These are phyloP conservation scores for Zaprionus camerounensis DNA, from an alignment of 1,140 invertebrate species.

Conservation along the genomic window DNA sequence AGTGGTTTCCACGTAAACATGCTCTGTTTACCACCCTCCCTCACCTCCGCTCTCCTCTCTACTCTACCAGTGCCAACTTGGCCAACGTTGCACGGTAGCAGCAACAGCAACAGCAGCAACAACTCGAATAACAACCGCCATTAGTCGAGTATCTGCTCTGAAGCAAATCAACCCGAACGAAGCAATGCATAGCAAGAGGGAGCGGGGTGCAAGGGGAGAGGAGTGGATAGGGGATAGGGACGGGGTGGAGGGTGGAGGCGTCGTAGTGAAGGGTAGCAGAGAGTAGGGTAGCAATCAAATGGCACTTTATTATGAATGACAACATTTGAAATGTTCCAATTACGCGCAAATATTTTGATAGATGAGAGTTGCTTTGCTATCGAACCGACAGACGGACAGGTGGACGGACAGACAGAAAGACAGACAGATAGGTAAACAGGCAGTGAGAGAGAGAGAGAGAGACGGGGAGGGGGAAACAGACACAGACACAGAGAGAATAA, in stretches of 20 bases:
- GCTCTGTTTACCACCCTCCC: constrained; percentile 23
- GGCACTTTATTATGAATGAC: constrained; percentile 79
- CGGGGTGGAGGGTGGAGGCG: too few relatives aligned
- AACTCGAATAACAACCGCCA: constrained; percentile 59
- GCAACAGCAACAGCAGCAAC: constrained; percentile 11
- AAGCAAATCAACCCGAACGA: constrained; percentile 9
- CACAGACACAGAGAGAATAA: too few relatives aligned
- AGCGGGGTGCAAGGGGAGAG: neutral
- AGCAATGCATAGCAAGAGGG: neutral
- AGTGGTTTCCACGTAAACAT: constrained; percentile 71
- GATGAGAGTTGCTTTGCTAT: constrained; percentile 39
- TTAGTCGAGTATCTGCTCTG: constrained; percentile 48
- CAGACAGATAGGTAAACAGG: neutral
- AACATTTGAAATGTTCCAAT: constrained; percentile 81
- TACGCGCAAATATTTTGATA: constrained; percentile 77
- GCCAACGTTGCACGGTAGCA: neutral
- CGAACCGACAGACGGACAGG: constrained; percentile 35
- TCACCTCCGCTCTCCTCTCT: neutral
- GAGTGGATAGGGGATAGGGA: neutral
- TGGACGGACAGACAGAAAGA: neutral
- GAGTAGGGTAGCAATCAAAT: constrained; percentile 54
- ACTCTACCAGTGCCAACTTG: constrained; percentile 16
- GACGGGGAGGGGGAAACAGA: neutral
- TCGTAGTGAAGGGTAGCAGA: neutral
- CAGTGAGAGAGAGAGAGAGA: neutral